A percentile compares a stretch with the other conserved stretches of the same genome.
Evolutionary conservation across 1,140 invertebrate genomes (phyloP).

Genomic region (Armadillidium nasatum): DNA sequence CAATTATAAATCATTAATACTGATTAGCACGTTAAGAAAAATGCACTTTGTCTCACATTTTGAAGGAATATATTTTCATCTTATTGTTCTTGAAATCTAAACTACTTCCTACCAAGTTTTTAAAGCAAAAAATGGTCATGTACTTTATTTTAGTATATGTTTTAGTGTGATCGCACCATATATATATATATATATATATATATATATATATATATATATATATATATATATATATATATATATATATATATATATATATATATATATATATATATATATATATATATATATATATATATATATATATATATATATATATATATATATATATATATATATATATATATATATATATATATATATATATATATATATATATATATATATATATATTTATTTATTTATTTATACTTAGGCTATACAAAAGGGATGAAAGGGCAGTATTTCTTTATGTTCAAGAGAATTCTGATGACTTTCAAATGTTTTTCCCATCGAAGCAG

Average conservation of each 20-base stretch:
- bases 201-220: constrained; percentile 14
- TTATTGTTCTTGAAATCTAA: no score
- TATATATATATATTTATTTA: not conserved
- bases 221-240: constrained; percentile 17
- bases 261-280: not conserved
- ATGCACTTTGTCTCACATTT: no score
- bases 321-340: not conserved
- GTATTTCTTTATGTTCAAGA: constrained; percentile 96
- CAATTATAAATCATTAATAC: no score
- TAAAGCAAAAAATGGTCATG: no score
- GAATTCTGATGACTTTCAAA: constrained; percentile 98
- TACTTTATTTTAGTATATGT: no score
- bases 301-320: not conserved
- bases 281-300: not conserved
- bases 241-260: constrained; percentile 4
- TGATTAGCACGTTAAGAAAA: no score
- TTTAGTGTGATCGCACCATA: no score
- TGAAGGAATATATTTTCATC: no score
- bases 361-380: constrained; percentile 1
- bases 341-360: constrained; percentile 3
- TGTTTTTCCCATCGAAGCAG: constrained; percentile 85
- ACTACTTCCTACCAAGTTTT: no score
- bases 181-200: constrained; percentile 11
- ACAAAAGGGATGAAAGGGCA: constrained; percentile 91
- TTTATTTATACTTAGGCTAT: constrained; percentile 59